Conservation (phyloP, 2,113 vertebrate genomes). For the Entomyzon cyanotis region DNA sequence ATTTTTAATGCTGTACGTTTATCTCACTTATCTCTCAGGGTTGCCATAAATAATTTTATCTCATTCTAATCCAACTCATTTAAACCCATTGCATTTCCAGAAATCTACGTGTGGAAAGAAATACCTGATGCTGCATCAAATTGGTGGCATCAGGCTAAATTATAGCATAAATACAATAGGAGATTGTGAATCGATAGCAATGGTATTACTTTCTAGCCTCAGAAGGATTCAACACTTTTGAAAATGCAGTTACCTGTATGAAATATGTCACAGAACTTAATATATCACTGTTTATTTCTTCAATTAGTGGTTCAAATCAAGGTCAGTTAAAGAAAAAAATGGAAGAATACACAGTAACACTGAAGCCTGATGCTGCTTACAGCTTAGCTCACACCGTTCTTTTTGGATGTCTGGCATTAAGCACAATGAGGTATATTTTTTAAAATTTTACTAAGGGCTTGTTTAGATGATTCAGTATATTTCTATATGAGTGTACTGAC, state of each 20-base stretch:
- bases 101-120: not conserved
- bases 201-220: not conserved
- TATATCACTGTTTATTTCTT: not conserved
- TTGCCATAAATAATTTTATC: not conserved
- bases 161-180: not conserved
- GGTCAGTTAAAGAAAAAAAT: not conserved
- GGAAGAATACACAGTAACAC: constrained; percentile 33
- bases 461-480: not conserved
- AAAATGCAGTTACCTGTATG: not conserved
- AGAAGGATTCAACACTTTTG: not conserved
- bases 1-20: not conserved
- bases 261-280: not conserved
- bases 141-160: not conserved
- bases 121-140: not conserved
- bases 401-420: constrained; percentile 90
- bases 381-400: constrained; percentile 87
- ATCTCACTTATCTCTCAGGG: not conserved
- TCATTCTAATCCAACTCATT: not conserved
- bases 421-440: constrained; percentile 93
- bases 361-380: constrained; percentile 89
- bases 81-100: not conserved
- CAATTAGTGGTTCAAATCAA: constrained; percentile 46
- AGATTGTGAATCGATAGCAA: not conserved
- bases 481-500: not conserved
- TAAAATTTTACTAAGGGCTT: not conserved